Evolutionary conservation across 2,113 vertebrate species (phyloP).

Genomic region (Protomyctophum bolini): DNA sequence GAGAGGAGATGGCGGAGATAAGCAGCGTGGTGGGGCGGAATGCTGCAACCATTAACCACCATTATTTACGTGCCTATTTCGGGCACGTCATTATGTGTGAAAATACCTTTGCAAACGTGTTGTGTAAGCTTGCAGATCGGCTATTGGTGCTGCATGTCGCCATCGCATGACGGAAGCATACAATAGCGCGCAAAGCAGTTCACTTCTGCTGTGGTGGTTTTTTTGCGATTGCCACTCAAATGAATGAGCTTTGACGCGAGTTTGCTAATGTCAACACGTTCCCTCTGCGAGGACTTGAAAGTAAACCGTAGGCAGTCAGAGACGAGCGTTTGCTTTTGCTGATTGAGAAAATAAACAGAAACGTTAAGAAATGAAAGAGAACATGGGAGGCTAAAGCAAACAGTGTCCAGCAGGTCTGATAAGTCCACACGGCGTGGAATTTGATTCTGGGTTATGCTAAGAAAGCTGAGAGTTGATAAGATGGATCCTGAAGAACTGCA

Average conservation of each 20-base stretch:
- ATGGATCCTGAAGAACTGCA: constrained; percentile 14
- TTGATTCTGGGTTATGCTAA: constrained; percentile 26
- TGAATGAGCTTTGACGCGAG: constrained; percentile 35
- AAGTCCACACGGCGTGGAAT: constrained; percentile 23
- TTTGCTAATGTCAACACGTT: constrained; percentile 36
- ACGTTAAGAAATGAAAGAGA: background rate
- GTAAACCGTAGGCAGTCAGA: constrained; percentile 16
- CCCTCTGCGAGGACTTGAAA: constrained; percentile 11
- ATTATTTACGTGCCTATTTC: no score
- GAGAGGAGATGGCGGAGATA: constrained; percentile 45
- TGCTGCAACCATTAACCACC: constrained; percentile 40
- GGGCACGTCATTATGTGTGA: no score
- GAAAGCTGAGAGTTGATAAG: constrained; percentile 22
- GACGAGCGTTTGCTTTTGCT: constrained; percentile 37
- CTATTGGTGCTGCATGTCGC: no score
- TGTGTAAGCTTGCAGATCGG: no score
- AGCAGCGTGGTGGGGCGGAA: constrained; percentile 17
- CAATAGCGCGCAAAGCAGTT: background rate
- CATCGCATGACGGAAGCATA: no score
- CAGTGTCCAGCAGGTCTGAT: constrained; percentile 16
- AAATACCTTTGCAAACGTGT: no score
- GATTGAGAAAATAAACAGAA: constrained; percentile 25
- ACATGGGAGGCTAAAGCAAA: constrained; percentile 5
- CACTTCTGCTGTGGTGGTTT: constrained; percentile 24
- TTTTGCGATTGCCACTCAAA: constrained; percentile 19